These are phyloP conservation scores for Papilio demoleus DNA, from an alignment of 2,888 invertebrate species.

Conservation along the genomic window DNA sequence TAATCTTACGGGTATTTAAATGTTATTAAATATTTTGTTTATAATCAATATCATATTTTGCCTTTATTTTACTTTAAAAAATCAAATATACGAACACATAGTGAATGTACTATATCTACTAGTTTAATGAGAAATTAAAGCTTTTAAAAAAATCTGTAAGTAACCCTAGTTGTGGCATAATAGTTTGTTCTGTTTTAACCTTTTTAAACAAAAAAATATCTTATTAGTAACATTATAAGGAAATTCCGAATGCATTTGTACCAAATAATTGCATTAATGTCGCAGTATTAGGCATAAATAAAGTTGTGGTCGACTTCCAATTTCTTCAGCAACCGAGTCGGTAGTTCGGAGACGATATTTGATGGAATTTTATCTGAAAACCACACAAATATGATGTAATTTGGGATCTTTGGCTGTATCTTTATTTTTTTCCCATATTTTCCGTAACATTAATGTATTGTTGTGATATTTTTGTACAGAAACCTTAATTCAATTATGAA, in stretches of 20 bases:
- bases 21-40: too few relatives aligned
- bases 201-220: neutral
- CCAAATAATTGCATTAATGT: neutral
- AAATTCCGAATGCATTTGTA: neutral
- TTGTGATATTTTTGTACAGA: too few relatives aligned
- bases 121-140: neutral
- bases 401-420: too few relatives aligned
- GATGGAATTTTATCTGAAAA: conserved; percentile 91
- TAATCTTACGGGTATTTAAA: neutral
- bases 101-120: neutral
- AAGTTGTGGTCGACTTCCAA: conserved; percentile 71
- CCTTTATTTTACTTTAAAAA: neutral
- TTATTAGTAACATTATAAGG: neutral
- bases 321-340: conserved; percentile 84
- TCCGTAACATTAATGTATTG: too few relatives aligned
- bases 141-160: neutral
- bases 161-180: neutral
- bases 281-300: conserved; percentile 60
- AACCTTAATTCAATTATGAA: too few relatives aligned
- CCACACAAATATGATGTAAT: conserved; percentile 33
- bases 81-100: neutral
- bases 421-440: too few relatives aligned
- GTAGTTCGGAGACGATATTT: conserved; percentile 90
- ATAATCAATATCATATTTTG: too few relatives aligned
- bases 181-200: neutral